Base-by-base conservation (phyloP, 2,888 invertebrate genomes). In the Seira sanloemensis region DNA sequence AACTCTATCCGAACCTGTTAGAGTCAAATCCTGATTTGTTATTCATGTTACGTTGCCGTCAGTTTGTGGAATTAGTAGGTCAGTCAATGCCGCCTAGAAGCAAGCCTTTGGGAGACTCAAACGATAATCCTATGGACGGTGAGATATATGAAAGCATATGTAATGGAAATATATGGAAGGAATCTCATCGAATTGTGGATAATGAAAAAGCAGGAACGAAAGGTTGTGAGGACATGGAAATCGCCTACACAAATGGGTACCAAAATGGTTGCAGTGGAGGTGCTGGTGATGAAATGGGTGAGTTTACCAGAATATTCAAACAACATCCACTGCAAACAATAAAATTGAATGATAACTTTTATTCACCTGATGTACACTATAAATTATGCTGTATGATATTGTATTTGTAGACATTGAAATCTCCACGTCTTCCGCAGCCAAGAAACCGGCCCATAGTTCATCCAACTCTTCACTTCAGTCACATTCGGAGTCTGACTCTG, bases 41-140 rank as follows among this genome's bases (percentile, higher is more conserved):
- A 91, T 98, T 99, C 92, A 95, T 97, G 93, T 94, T 99, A 90
- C 98, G 98, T 92, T 98, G 98, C 91, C 95, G 99, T 86, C 98
- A 99, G 93, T 99, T 99, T 92, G 96, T 99, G 54, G 99, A 99
- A 93, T 98, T 98, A 97, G 97, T 99, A 71, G 90, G 90, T 12
- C 88, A 87, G 75, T 88, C 89, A 24, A 87, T 89, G 87, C 87
- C 73, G 24, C 84, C 86, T 7, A 88, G 85, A 74, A 75, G 75
- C 46, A 86, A 80, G 68, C 73, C 82, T 50, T 79, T 73, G 71
- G 84, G 72, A 76, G 86, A 85, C 26, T 25, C 69, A 58, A 69
- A 68, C 21, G 79, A 79, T 58, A 84, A 73, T 68, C 65, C 80
- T 23, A 71, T 80, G 68, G 85, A 82, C 68, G 68, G 78, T 69